Conservation (phyloP, 2,113 vertebrate genomes). For the Sander lucioperca region DNA sequence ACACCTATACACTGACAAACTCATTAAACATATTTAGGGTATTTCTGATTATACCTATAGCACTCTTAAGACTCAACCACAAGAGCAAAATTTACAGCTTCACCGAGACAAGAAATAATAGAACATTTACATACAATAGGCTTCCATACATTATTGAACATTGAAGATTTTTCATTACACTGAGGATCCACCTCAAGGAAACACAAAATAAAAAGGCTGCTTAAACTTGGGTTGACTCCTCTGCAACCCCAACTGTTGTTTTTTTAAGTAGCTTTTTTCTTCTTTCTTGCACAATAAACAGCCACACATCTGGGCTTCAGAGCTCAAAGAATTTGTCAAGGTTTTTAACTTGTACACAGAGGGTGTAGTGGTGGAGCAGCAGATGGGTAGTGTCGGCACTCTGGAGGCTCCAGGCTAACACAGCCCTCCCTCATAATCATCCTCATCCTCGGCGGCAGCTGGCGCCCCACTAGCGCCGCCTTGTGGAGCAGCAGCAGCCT, state of each 20-base stretch:
- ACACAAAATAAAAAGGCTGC: conserved; percentile 54
- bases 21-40: conserved; percentile 33
- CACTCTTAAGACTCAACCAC: conserved; percentile 42
- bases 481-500: conserved; percentile 85
- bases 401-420: conserved; percentile 85
- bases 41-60: conserved; percentile 44
- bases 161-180: conserved; percentile 35
- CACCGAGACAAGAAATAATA: conserved; percentile 54
- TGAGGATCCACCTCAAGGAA: conserved; percentile 52
- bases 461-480: conserved; percentile 81
- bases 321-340: conserved; percentile 11
- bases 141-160: conserved; percentile 51
- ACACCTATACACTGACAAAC: conserved; percentile 55
- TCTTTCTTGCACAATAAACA: conserved; percentile 36
- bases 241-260: conserved; percentile 26
- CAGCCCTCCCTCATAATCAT: conserved; percentile 96
- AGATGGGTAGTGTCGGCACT: conserved; percentile 1
- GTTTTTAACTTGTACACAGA: too few species aligned
- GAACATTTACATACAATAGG: conserved; percentile 58
- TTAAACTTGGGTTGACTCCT: conserved; percentile 3
- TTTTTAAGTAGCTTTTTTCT: background rate
- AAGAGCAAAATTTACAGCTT: conserved; percentile 71
- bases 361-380: conserved; percentile 15
- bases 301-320: conserved; percentile 12
- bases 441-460: conserved; percentile 86